phyloP scores from a whole-genome alignment of 2,888 invertebrate genomes.

The Clanis bilineata region DNA sequence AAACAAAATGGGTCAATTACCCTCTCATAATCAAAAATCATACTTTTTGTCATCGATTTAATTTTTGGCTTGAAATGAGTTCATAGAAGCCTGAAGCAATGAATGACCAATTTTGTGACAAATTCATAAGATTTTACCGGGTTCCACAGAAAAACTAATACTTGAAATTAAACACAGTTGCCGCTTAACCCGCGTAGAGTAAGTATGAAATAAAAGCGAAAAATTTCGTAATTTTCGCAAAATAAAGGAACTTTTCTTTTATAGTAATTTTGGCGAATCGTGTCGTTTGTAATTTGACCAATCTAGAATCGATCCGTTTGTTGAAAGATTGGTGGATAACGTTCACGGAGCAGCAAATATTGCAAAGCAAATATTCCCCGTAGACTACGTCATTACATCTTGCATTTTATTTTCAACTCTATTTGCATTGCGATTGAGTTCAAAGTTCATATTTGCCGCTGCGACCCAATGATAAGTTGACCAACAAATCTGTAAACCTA shows the following conservation, averaged over 20 bases:
- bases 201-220: neutral
- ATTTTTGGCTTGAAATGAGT: no score
- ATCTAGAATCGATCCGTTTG: neutral
- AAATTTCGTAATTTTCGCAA: neutral
- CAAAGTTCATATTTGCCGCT: no score
- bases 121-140: neutral
- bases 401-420: no score
- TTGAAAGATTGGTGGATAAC: no score
- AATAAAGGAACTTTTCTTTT: constrained; percentile 6
- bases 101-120: neutral
- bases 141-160: neutral
- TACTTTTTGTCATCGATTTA: neutral
- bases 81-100: neutral
- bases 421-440: no score
- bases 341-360: no score
- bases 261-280: neutral
- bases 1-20: neutral
- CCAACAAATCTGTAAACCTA: neutral
- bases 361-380: no score
- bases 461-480: neutral
- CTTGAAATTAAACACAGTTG: neutral
- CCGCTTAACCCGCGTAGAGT: neutral
- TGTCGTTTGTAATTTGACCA: neutral
- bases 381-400: no score
- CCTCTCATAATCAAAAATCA: neutral